These are phyloP conservation scores for Chrysolina americana DNA, from an alignment of 2,888 invertebrate genomes.

Conservation along the genomic window DNA sequence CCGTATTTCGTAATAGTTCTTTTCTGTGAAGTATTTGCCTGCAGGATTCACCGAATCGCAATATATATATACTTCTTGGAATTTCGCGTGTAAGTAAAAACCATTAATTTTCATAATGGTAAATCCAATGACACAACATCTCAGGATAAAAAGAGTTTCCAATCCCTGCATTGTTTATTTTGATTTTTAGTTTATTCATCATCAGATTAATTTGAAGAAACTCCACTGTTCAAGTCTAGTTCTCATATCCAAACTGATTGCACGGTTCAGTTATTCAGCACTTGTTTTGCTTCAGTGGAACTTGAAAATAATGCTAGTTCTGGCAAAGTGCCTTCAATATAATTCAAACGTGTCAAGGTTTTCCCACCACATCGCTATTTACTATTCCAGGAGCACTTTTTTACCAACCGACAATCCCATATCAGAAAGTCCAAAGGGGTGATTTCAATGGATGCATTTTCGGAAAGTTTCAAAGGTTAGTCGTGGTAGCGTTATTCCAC, in stretches of 20 bases:
- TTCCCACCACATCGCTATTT: background rate
- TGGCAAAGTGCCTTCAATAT: background rate
- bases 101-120: no score
- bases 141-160: background rate
- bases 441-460: background rate
- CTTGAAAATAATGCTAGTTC: background rate
- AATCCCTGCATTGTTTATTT: background rate
- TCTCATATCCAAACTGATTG: background rate
- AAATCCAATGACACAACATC: background rate
- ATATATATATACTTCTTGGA: no score
- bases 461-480: background rate
- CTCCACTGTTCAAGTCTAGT: background rate
- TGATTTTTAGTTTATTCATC: background rate
- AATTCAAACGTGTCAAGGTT: background rate
- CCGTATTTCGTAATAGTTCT: no score
- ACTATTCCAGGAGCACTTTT: background rate
- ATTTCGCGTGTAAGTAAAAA: no score
- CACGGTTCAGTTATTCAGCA: background rate
- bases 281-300: slow-evolving; percentile 1
- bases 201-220: no score
- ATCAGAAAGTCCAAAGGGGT: background rate
- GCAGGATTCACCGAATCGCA: no score
- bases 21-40: no score
- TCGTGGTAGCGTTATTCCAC: background rate
- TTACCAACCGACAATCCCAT: background rate